Evolutionary conservation across 1,140 invertebrate species (phyloP).

Genomic region (Brachionus manjavacas): DNA sequence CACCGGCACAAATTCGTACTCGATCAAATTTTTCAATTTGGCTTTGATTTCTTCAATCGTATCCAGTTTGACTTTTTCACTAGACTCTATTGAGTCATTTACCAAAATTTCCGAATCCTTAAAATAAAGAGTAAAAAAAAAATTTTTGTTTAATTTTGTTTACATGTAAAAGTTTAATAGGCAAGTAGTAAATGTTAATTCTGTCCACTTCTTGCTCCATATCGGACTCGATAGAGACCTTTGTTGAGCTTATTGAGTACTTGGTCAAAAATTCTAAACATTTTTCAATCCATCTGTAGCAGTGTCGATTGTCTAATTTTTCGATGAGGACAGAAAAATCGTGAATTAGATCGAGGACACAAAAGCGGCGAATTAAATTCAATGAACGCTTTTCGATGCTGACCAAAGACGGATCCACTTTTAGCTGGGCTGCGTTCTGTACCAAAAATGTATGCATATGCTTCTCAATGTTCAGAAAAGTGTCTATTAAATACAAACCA

Average conservation of each 20-base stretch:
- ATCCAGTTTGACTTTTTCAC: background rate
- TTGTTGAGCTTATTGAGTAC: background rate
- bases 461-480: slow-evolving; percentile 19
- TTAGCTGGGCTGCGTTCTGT: background rate
- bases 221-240: background rate
- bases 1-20: background rate
- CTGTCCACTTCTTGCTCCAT: background rate
- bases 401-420: background rate
- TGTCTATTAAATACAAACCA: slow-evolving; percentile 27
- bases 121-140: background rate
- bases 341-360: background rate
- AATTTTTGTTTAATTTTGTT: background rate
- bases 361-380: background rate
- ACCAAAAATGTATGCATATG: slow-evolving; percentile 12
- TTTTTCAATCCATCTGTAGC: slow-evolving; percentile 36
- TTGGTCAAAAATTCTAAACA: slow-evolving; percentile 27
- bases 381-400: slow-evolving; percentile 7
- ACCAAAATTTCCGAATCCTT: slow-evolving; percentile 3
- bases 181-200: background rate
- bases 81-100: background rate
- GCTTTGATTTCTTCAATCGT: background rate
- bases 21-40: background rate
- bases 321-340: background rate
- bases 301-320: slow-evolving; percentile 23
- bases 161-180: slow-evolving; percentile 10